phyloP scores from a whole-genome alignment of 1,140 invertebrate species.

The Diabrotica virgifera region DNA sequence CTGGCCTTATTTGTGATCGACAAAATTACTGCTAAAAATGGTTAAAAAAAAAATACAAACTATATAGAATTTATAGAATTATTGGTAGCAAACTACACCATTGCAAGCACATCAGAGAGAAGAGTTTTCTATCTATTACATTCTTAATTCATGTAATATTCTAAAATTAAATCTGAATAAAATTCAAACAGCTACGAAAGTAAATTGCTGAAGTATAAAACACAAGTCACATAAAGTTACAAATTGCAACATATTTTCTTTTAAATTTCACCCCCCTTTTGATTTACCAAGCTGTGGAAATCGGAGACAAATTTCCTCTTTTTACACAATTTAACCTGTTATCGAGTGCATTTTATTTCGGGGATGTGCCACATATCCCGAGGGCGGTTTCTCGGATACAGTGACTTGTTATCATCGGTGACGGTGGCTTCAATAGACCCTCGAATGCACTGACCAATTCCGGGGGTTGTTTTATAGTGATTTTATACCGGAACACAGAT shows the following conservation, averaged over 20 bases:
- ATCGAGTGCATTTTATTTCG: conserved; percentile 32
- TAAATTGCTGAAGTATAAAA: no score
- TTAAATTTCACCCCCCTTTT: background rate
- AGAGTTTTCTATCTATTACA: no score
- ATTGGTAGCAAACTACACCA: no score
- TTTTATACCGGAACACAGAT: conserved; percentile 28
- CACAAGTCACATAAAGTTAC: no score
- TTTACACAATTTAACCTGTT: conserved; percentile 37
- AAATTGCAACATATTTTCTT: background rate
- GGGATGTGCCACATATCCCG: conserved; percentile 23
- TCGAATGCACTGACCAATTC: conserved; percentile 30
- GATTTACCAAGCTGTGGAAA: conserved; percentile 16
- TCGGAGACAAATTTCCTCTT: conserved; percentile 30
- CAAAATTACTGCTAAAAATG: no score
- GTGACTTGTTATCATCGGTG: conserved; percentile 27
- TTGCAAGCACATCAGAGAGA: no score
- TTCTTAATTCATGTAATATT: no score
- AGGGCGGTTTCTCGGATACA: conserved; percentile 28
- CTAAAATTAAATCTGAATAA: no score
- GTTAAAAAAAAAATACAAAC: no score
- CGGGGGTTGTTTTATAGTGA: conserved; percentile 31
- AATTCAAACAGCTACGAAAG: no score
- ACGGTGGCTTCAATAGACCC: conserved; percentile 25
- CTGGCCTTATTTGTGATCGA: no score
- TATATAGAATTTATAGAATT: no score